Conservation (phyloP, 23 tunicate genomes). For the Ciona savignyi region DNA sequence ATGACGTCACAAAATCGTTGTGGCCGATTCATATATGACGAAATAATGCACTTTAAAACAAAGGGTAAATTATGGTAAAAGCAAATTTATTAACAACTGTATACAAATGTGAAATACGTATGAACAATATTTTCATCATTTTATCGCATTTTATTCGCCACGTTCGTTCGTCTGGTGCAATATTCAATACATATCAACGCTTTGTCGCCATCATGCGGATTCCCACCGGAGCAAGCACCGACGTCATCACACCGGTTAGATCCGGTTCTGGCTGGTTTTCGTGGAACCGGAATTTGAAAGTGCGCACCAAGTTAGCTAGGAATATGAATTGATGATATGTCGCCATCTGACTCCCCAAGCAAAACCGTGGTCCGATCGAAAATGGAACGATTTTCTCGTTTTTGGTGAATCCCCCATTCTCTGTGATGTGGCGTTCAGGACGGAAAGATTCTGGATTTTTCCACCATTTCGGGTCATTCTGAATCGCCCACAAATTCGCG, state of each 20-base stretch:
- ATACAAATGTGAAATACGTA: no score
- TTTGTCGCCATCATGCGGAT: not conserved
- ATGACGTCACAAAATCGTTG: no score
- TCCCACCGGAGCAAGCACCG: conserved; percentile 5
- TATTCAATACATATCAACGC: no score
- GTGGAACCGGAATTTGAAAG: conserved; percentile 1
- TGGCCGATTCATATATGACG: no score
- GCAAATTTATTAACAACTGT: no score
- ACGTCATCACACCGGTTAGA: not conserved
- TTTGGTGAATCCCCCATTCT: not conserved
- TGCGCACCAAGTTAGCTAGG: conserved; percentile 1
- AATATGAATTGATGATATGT: conserved; percentile 12
- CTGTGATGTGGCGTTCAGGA: conserved; percentile 1
- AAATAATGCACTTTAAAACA: no score
- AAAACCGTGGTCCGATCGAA: conserved; percentile 14
- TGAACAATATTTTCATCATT: no score
- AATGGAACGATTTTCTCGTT: conserved; percentile 5
- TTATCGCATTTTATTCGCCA: no score
- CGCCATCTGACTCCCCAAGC: conserved; percentile 14
- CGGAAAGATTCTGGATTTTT: conserved; percentile 1
- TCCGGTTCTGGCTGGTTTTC: not conserved
- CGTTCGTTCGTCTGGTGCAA: no score
- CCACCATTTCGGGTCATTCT: conserved; percentile 15
- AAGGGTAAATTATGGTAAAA: no score
- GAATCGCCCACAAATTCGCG: conserved; percentile 21